These are phyloP conservation scores for Myathropa florea DNA, from an alignment of 2,888 invertebrate genomes.

Conservation along the genomic window DNA sequence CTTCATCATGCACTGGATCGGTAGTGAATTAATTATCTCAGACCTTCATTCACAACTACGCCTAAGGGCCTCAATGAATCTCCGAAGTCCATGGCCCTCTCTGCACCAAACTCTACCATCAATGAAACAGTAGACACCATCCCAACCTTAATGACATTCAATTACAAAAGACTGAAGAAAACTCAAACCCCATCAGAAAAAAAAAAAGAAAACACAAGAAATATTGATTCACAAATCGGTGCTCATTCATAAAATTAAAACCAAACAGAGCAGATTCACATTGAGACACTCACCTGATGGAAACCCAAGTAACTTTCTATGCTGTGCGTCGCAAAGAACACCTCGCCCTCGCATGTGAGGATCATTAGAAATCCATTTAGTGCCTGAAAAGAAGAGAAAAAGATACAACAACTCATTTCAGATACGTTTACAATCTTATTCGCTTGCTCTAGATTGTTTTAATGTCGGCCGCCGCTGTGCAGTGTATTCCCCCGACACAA, in stretches of 20 bases:
- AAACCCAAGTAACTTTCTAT: conserved; percentile 99
- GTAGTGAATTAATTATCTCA: background rate
- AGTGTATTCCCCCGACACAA: conserved; percentile 1
- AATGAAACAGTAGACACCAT: background rate
- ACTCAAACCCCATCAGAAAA: background rate
- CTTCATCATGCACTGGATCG: no score
- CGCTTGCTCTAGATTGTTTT: conserved; percentile 65
- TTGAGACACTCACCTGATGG: conserved; percentile 92
- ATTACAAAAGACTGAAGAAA: conserved; percentile 14
- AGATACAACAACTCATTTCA: conserved; percentile 20
- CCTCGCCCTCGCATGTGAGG: conserved; percentile 99
- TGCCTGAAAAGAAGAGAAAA: conserved; percentile 85
- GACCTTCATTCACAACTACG: background rate
- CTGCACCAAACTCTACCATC: background rate
- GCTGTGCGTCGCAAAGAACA: conserved; percentile 99
- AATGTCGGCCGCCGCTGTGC: conserved; percentile 42
- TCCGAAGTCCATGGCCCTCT: background rate
- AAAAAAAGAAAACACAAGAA: background rate
- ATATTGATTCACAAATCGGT: conserved; percentile 37
- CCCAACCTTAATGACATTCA: conserved; percentile 5
- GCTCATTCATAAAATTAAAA: conserved; percentile 46
- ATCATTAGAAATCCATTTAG: conserved; percentile 99
- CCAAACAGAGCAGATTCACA: background rate
- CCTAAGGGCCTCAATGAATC: background rate
- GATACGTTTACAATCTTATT: conserved; percentile 20